A percentile compares a stretch with the other conserved stretches of the same genome.
phyloP scores from a whole-genome alignment of 2,113 vertebrate genomes.

The Platichthys flesus region DNA sequence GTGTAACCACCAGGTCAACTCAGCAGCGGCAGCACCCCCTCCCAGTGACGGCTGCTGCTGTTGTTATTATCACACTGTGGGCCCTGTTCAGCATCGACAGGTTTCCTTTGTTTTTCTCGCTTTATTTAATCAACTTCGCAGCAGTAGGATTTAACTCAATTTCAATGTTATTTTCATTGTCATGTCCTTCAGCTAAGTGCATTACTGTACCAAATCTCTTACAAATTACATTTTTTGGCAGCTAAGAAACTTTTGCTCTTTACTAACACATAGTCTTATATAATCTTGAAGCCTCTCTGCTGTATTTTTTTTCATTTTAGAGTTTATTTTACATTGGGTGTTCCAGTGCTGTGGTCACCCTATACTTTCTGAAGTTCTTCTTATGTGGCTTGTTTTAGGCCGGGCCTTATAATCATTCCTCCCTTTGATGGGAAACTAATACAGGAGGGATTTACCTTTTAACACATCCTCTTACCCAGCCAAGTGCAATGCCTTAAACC shows the following conservation, averaged over 20 bases:
- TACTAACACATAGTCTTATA: neutral
- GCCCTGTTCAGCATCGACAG: slow-evolving; percentile 7
- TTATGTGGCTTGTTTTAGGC: slow-evolving; percentile 19
- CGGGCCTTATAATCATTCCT: slow-evolving; percentile 12
- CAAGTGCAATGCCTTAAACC: slow-evolving; percentile 30
- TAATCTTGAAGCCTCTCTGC: neutral
- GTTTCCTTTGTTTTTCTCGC: slow-evolving; percentile 30
- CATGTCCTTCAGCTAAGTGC: slow-evolving; percentile 17
- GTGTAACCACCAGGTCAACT: slow-evolving; percentile 7
- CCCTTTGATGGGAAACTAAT: slow-evolving; percentile 13
- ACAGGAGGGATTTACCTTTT: slow-evolving; percentile 43
- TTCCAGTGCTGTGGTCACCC: neutral
- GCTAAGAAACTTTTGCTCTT: slow-evolving; percentile 11
- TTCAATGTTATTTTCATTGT: slow-evolving; percentile 43
- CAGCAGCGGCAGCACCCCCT: neutral
- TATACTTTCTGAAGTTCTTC: neutral
- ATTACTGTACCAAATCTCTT: slow-evolving; percentile 11
- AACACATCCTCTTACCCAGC: slow-evolving; percentile 27
- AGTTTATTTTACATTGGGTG: neutral
- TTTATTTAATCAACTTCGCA: slow-evolving; percentile 41
- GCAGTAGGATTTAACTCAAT: slow-evolving; percentile 34
- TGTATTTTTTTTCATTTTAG: slow-evolving; percentile 14
- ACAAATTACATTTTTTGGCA: slow-evolving; percentile 31
- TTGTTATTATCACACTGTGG: slow-evolving; percentile 18
- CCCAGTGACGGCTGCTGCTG: neutral